Conservation (phyloP, 2,888 invertebrate genomes). For the Petrolisthes manimaculis region DNA sequence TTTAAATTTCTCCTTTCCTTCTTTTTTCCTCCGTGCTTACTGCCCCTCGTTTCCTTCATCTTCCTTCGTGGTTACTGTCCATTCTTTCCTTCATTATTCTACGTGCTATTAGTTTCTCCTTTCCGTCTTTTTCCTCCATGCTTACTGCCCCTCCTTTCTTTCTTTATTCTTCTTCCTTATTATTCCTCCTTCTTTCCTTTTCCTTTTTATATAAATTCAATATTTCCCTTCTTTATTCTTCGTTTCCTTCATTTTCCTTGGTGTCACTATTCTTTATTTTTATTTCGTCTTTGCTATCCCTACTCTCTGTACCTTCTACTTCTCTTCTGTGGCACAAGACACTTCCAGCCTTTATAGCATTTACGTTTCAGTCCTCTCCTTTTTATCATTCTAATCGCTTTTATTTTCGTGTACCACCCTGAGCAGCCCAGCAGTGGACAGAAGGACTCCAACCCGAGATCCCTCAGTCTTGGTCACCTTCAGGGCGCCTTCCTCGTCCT, state of each 20-base stretch:
- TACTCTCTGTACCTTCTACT: background rate
- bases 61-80: too few relatives aligned
- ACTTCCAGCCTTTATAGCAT: background rate
- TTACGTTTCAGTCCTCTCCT: background rate
- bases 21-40: too few relatives aligned
- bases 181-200: background rate
- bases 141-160: background rate
- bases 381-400: background rate
- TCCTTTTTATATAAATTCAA: background rate
- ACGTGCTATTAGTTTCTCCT: background rate
- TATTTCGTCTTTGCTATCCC: background rate
- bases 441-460: background rate
- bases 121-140: background rate
- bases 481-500: constrained; percentile 42
- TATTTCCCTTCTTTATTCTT: background rate
- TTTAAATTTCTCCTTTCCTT: too few relatives aligned
- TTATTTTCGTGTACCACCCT: background rate
- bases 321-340: background rate
- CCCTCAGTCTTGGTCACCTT: constrained; percentile 34
- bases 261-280: background rate
- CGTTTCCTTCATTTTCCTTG: background rate
- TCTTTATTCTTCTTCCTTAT: background rate
- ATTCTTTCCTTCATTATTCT: background rate
- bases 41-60: too few relatives aligned
- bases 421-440: background rate